Conservation (phyloP, 2,797 vertebrate genomes). For the Peromyscus eremicus region DNA sequence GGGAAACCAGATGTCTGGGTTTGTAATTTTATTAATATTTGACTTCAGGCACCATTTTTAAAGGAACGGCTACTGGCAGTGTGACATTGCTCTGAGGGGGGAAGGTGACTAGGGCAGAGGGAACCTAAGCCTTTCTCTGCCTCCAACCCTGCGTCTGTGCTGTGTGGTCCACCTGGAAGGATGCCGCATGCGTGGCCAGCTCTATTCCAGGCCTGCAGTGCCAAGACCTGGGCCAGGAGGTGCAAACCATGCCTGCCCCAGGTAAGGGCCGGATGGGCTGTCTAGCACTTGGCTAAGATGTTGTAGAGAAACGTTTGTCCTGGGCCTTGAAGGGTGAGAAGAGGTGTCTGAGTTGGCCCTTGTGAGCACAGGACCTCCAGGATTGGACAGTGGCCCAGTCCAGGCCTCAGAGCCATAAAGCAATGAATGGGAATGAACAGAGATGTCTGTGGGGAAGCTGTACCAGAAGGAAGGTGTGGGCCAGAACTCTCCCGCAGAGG, state of each 20-base stretch:
- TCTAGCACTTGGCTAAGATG: not conserved
- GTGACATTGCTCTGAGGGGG: not conserved
- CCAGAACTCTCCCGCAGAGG: not conserved
- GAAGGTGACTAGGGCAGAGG: not conserved
- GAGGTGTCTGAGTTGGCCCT: not conserved
- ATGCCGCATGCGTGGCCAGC: too few relatives aligned
- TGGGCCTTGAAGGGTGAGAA: not conserved
- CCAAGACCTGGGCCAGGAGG: not conserved
- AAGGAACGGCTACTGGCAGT: not conserved
- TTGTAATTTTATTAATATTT: conserved; percentile 56
- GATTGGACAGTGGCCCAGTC: not conserved
- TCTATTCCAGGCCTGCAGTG: not conserved
- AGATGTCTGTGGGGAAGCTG: not conserved
- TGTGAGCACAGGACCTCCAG: not conserved
- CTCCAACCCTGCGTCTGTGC: not conserved
- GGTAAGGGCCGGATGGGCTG: not conserved
- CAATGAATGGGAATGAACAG: not conserved
- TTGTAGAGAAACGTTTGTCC: not conserved
- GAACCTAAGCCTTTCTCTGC: conserved; percentile 5
- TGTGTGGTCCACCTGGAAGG: not conserved
- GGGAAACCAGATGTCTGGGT: not conserved
- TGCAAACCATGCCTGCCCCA: not conserved
- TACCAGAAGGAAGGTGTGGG: not conserved
- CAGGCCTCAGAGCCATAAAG: not conserved
- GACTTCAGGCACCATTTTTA: not conserved